phyloP scores from a whole-genome alignment of 2,797 vertebrate species.

The Gallinago stenura region DNA sequence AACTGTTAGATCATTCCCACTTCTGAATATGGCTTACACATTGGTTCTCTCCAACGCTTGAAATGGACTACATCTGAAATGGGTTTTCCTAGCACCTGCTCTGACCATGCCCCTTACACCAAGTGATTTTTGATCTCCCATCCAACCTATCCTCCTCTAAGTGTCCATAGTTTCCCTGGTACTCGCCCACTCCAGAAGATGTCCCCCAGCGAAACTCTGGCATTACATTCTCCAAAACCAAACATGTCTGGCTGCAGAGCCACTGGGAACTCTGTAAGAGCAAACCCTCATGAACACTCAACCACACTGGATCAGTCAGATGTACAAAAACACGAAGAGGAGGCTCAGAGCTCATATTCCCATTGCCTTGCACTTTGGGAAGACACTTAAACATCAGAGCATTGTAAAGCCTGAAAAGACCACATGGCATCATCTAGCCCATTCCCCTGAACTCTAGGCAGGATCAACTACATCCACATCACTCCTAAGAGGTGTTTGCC shows the following conservation, averaged over 20 bases:
- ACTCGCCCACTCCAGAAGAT: rapidly evolving
- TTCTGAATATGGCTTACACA: background rate
- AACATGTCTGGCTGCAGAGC: background rate
- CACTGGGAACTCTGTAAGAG: background rate
- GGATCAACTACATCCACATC: background rate
- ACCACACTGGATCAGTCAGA: background rate
- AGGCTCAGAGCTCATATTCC: background rate
- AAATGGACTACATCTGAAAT: background rate
- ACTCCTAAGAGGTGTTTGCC: background rate
- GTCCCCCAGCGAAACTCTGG: background rate
- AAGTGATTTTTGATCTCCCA: background rate
- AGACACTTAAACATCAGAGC: background rate
- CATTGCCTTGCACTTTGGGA: background rate
- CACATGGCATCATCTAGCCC: background rate
- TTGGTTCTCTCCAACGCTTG: background rate
- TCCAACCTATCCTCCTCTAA: background rate
- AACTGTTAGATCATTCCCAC: background rate
- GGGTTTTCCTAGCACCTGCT: background rate
- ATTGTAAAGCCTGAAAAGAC: background rate
- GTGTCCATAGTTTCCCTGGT: background rate
- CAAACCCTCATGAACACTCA: background rate
- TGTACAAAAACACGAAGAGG: background rate
- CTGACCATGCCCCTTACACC: background rate
- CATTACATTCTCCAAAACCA: background rate
- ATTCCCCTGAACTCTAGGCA: background rate